Conservation (phyloP, 1,140 invertebrate species). For the Lordiphosa mommai region DNA sequence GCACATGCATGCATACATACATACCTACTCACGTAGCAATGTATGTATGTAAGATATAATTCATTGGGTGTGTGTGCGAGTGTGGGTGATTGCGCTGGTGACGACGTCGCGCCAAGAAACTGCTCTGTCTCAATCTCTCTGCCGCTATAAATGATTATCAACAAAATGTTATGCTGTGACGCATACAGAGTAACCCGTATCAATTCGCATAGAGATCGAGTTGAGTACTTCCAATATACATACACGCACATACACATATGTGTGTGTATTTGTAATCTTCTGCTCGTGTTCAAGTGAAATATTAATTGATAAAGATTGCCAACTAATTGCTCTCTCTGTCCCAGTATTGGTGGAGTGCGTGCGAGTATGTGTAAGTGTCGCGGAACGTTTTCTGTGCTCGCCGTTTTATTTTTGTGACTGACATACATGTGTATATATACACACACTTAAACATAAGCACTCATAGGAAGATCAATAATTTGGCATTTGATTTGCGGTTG, state of each 20-base stretch:
- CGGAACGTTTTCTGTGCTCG: too few species aligned
- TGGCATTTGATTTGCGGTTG: too few species aligned
- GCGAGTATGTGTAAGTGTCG: not conserved
- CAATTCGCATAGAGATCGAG: not conserved
- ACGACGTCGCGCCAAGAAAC: not conserved
- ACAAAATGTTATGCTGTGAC: not conserved
- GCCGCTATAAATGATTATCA: constrained; percentile 1
- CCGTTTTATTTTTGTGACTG: not conserved
- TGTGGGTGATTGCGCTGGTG: not conserved
- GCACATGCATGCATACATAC: not conserved
- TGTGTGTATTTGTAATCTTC: not conserved
- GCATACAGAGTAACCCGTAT: constrained; percentile 1
- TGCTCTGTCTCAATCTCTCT: not conserved
- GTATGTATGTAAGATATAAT: not conserved
- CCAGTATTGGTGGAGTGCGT: too few species aligned
- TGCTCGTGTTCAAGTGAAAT: not conserved
- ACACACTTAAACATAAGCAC: not conserved
- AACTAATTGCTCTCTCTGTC: not conserved
- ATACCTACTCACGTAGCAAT: not conserved
- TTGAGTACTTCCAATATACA: not conserved
- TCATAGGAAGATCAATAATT: too few species aligned
- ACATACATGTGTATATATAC: not conserved
- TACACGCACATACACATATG: not conserved
- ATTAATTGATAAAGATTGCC: constrained; percentile 6
- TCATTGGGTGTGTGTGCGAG: not conserved